Base-by-base conservation (phyloP, 1,140 invertebrate genomes). In the Drosophila pandora region DNA sequence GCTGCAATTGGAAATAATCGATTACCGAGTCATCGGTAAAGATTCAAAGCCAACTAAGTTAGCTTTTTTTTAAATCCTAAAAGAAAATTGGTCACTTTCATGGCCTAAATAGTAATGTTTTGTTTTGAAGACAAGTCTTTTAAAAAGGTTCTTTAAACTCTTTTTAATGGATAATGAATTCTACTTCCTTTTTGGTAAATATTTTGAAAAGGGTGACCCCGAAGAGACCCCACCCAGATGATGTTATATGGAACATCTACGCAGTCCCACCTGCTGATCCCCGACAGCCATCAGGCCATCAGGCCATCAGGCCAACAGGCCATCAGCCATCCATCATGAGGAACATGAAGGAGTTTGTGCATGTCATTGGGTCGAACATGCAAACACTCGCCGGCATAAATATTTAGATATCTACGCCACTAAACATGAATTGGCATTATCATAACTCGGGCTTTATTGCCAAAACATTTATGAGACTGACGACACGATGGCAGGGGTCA, bases 361-460 rank as follows among this genome's bases (percentile, higher is more conserved):
- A 63, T 53, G 58, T 56, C 58, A 73, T 73, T 65, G 50, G 45
- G 39, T 25, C 25, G 45, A 74, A 74, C 61, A 73, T 73, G 68
- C 57, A 73, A 74, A 65, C 71, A 74, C 71, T 63, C 50, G 17
- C 7, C 13, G 53, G 25, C 58, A 65, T 69, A 70, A 70, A 70
- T 70, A 70, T 69, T 70, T 70, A 70, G 67, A 71, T 71, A 70
- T 60, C 34, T 74, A 45, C 60, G 76, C 68, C 67, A 79, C 69
- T 65, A 71, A 57, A 75, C 63, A 80, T 85, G 82, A 85, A 81
- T 81, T 73, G 72, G 82, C 83, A 87, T 87, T 88, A 88, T 87
- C 78, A 87, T 88, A 88, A 88, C 70, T 82, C 67, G 82, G 65
- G 64, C 78, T 87, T 87, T 87, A 88, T 82, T 87, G 82, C 74